Evolutionary conservation across 2,888 invertebrate species (phyloP), one percentile per base, ranked within the genome.

Genomic region (Camptogramma bilineatum): DNA sequence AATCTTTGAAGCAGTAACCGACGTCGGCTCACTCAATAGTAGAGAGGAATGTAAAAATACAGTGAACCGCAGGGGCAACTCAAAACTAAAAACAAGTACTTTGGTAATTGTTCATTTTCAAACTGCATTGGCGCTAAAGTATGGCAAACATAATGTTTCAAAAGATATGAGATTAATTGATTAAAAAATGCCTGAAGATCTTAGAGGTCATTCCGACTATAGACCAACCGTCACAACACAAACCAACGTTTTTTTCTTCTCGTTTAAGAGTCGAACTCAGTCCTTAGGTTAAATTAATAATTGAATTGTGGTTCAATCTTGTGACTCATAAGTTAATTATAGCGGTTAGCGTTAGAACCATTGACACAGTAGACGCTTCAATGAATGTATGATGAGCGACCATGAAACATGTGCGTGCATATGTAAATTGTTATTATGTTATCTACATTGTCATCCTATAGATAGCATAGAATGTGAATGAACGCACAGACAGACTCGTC

Each of bases 321-420:
- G 59, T 70, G 75, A 75, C 34, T 73, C 74, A 77, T 58, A 13
- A 63, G 66, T 64, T 68, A 69, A 61, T 70, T 73, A 68, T 62
- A 69, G 59, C 56, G 61, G 68, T 68, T 62, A 53, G 24, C 59
- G 68, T 68, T 62, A 53, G 24, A 50, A 66, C 54, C 68, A 77
- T 73, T 70, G 70, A 55, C 24, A 47, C 56, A 55, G 50, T 68
- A 71, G 70, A 73, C 73, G 61, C 54, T 60, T 52, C 56, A 64
- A 66, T 71, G 60, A 55, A 77, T 77, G 73, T 69, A 69, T 71
- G 63, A 57, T 69, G 44, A 54, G 61, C 18, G 64, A 13, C 64
- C 64, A 64, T 68, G 64, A 62, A 47, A 47, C 28, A 9, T 10
- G 46, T 51, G 17, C 0, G 4, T 28, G 5, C 8, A 10, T 10